These are phyloP conservation scores for Andrena bucephala DNA, from an alignment of 2,888 invertebrate species.

Conservation along the genomic window DNA sequence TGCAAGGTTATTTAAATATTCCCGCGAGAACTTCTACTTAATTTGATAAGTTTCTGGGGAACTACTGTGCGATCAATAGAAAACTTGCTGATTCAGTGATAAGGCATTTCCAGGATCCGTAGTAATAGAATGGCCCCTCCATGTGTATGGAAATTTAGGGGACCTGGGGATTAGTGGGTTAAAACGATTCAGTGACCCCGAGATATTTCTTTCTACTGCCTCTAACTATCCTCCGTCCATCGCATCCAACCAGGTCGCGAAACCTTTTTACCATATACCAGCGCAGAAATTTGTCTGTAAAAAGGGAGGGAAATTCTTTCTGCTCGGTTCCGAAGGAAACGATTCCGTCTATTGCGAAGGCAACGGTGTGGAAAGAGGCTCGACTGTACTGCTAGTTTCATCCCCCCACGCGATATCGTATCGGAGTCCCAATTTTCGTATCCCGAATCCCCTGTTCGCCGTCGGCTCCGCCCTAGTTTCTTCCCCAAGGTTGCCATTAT, in stretches of 20 bases:
- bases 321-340: no score
- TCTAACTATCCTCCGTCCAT: neutral
- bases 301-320: neutral
- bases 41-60: neutral
- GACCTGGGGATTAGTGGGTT: slow-evolving; percentile 15
- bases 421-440: slow-evolving; percentile 47
- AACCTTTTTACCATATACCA: neutral
- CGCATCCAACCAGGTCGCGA: neutral
- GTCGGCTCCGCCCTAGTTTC: slow-evolving; percentile 51
- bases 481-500: slow-evolving; percentile 57
- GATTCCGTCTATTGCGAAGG: neutral
- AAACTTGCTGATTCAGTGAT: neutral
- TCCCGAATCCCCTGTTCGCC: slow-evolving; percentile 37
- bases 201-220: neutral
- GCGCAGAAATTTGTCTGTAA: neutral
- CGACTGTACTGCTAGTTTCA: slow-evolving; percentile 12
- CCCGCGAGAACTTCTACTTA: neutral
- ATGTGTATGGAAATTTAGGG: slow-evolving; percentile 24
- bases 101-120: no score
- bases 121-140: slow-evolving; percentile 34
- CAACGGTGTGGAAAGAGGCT: slow-evolving; percentile 1
- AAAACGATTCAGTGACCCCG: slow-evolving; percentile 37
- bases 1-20: neutral
- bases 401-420: slow-evolving; percentile 34
- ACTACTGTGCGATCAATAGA: neutral